These are phyloP conservation scores for Brachionus plicatilis DNA, from an alignment of 1,140 invertebrate species.

Conservation along the genomic window DNA sequence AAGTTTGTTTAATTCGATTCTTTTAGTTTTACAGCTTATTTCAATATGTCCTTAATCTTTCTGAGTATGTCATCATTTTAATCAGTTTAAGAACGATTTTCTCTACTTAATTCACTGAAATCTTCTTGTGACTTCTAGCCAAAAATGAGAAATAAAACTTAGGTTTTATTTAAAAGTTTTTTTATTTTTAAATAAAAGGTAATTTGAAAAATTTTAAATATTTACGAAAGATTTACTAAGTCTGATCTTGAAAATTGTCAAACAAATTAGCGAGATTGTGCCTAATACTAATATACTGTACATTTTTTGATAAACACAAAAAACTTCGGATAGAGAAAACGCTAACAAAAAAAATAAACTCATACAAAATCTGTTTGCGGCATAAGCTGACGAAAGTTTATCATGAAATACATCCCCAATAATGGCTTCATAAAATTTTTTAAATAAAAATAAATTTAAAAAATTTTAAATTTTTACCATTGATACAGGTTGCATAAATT, in stretches of 20 bases:
- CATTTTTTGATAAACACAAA: conserved; percentile 14
- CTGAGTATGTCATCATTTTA: too few relatives aligned
- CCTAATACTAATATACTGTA: not conserved
- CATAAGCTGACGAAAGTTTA: not conserved
- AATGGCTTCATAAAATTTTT: not conserved
- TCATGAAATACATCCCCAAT: not conserved
- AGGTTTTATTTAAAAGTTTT: too few relatives aligned
- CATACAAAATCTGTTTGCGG: conserved; percentile 4
- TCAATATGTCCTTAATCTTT: too few relatives aligned
- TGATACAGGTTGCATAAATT: not conserved
- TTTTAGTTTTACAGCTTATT: too few relatives aligned
- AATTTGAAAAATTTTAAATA: not conserved
- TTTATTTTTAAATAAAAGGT: too few relatives aligned
- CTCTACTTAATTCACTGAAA: too few relatives aligned
- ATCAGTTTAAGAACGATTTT: too few relatives aligned
- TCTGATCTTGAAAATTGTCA: not conserved
- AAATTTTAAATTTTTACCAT: not conserved
- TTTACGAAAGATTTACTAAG: not conserved
- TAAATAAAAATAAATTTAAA: not conserved
- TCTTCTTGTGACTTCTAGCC: too few relatives aligned
- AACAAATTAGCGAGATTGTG: not conserved
- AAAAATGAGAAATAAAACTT: too few relatives aligned
- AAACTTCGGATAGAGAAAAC: not conserved
- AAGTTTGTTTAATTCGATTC: too few relatives aligned
- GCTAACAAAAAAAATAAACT: conserved; percentile 4